Conservation (phyloP, 2,888 invertebrate genomes). For the Pollenia angustigena region DNA sequence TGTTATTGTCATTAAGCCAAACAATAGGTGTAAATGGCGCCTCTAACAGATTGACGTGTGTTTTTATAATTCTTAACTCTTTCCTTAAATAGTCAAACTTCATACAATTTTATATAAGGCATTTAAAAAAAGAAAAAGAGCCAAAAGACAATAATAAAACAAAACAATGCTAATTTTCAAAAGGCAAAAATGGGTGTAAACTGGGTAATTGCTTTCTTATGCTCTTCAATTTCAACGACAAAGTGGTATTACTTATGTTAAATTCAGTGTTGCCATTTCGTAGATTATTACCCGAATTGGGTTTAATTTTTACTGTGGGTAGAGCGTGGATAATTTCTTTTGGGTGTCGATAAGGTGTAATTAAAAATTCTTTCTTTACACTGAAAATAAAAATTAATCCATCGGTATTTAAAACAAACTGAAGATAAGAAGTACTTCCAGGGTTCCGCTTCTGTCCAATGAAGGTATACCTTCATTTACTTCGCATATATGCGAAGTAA, state of each 20-base stretch:
- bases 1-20: constrained; percentile 13
- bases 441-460: too few species aligned
- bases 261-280: too few species aligned
- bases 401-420: too few species aligned
- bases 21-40: constrained; percentile 44
- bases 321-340: too few species aligned
- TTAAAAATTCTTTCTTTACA: too few species aligned
- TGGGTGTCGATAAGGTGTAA: too few species aligned
- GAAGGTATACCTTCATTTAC: too few species aligned
- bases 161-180: constrained; percentile 28
- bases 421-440: too few species aligned
- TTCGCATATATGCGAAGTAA: too few species aligned
- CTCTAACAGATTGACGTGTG: constrained; percentile 7
- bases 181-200: constrained; percentile 26
- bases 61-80: constrained; percentile 29
- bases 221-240: constrained; percentile 14
- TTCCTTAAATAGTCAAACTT: constrained; percentile 17
- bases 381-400: too few species aligned
- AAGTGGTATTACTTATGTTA: background rate
- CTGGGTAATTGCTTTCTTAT: constrained; percentile 29
- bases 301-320: too few species aligned
- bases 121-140: constrained; percentile 4
- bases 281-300: too few species aligned
- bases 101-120: constrained; percentile 26
- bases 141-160: constrained; percentile 8